These are phyloP conservation scores for Clavelina lepadiformis DNA, from an alignment of 23 tunicate genomes.

Conservation along the genomic window DNA sequence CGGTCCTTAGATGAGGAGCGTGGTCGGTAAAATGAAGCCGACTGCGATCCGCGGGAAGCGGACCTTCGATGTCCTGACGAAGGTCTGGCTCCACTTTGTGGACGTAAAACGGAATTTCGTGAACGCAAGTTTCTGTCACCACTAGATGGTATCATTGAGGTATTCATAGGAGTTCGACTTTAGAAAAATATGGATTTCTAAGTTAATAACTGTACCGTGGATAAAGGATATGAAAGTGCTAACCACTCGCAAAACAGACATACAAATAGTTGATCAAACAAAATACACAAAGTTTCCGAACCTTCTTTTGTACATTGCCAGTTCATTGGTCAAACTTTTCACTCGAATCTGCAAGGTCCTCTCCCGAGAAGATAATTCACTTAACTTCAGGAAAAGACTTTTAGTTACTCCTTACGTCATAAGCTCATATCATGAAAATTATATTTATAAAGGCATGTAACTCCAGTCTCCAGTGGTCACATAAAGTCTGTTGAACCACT, in stretches of 20 bases:
- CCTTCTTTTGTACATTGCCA: constrained; percentile 84
- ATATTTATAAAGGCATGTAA: no score
- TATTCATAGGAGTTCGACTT: constrained; percentile 41
- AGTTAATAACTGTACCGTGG: no score
- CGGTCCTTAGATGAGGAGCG: constrained; percentile 33
- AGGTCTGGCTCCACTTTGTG: constrained; percentile 26
- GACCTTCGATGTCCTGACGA: constrained; percentile 19
- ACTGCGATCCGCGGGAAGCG: constrained; percentile 32
- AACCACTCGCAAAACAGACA: no score
- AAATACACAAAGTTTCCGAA: constrained; percentile 2
- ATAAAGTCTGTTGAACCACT: no score
- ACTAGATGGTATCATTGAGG: neutral
- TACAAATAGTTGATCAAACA: no score
- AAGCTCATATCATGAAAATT: no score
- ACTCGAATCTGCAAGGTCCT: constrained; percentile 81
- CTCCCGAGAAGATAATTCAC: constrained; percentile 63
- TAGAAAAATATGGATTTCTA: neutral
- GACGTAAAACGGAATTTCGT: neutral
- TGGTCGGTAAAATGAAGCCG: constrained; percentile 34
- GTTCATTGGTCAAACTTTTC: constrained; percentile 85
- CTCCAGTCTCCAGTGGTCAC: no score
- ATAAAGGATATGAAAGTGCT: no score
- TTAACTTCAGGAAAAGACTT: no score
- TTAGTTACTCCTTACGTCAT: no score
- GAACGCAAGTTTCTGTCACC: no score